Percentiles rank a stretch among this genome's conserved stretches.
phyloP scores from a whole-genome alignment of 2,888 invertebrate genomes.

The Leptarthrus brevirostris region DNA sequence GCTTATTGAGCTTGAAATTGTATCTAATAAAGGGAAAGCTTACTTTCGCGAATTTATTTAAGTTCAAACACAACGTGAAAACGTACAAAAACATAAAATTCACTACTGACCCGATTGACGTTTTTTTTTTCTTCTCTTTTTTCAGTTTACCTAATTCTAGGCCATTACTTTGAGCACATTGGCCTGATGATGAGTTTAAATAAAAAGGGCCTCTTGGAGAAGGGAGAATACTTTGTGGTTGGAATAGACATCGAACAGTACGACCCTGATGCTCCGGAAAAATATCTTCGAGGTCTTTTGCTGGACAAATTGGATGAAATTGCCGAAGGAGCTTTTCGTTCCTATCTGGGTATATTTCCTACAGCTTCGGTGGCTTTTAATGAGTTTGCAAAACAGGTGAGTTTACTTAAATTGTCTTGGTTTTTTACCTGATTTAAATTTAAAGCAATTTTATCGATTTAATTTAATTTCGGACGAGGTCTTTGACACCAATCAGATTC shows the following conservation, averaged over 20 bases:
- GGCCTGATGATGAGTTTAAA: constrained; percentile 90
- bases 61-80: no score
- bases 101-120: no score
- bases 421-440: neutral
- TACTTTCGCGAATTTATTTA: no score
- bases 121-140: neutral
- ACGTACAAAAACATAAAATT: no score
- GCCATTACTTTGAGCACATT: constrained; percentile 90
- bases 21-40: no score
- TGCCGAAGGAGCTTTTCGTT: constrained; percentile 79
- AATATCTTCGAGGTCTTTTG: constrained; percentile 83
- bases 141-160: constrained; percentile 91
- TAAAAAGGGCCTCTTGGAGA: constrained; percentile 81
- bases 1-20: no score
- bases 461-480: constrained; percentile 3
- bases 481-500: constrained; percentile 5
- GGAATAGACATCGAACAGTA: constrained; percentile 93
- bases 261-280: constrained; percentile 79
- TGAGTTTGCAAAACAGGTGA: constrained; percentile 73
- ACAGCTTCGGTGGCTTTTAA: constrained; percentile 79
- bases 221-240: constrained; percentile 93
- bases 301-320: constrained; percentile 70
- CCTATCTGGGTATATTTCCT: constrained; percentile 85
- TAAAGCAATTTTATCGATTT: neutral
- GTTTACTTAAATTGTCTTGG: constrained; percentile 50